phyloP scores from a whole-genome alignment of 2,888 invertebrate species.

The Drosophila yooni region DNA sequence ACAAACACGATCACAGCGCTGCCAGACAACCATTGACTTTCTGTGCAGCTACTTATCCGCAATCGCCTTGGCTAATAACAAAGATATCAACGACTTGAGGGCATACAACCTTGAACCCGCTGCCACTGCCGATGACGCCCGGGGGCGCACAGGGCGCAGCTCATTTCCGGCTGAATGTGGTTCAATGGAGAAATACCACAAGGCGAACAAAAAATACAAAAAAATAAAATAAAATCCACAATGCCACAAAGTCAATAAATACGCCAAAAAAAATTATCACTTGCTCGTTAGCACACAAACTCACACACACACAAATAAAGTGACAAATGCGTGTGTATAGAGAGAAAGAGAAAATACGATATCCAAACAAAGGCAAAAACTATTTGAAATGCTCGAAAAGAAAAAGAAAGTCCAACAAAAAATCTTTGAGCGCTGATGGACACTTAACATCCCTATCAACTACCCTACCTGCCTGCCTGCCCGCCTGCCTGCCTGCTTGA shows the following conservation, averaged over 20 bases:
- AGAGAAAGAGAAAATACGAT: conserved; percentile 23
- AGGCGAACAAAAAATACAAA: conserved; percentile 13
- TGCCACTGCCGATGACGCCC: neutral
- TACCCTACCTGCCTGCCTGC: conserved; percentile 11
- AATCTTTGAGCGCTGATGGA: conserved; percentile 60
- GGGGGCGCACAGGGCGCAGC: conserved; percentile 40
- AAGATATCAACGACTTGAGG: conserved; percentile 61
- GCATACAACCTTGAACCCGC: conserved; percentile 64
- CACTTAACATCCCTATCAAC: conserved; percentile 55
- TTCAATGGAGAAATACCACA: conserved; percentile 29
- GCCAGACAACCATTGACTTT: conserved; percentile 13
- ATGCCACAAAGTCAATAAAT: conserved; percentile 77
- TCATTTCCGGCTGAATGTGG: conserved; percentile 69
- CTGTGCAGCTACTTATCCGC: conserved; percentile 38
- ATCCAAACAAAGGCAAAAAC: conserved; percentile 51
- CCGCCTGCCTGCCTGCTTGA: conserved; percentile 35
- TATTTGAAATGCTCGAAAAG: conserved; percentile 28
- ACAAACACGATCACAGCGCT: conserved; percentile 38
- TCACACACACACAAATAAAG: conserved; percentile 11
- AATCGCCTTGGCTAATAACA: conserved; percentile 62
- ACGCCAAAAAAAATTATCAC: conserved; percentile 76
- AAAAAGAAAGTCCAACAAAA: conserved; percentile 66
- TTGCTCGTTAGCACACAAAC: conserved; percentile 68
- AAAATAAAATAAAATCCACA: conserved; percentile 54
- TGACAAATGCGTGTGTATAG: conserved; percentile 8